A percentile compares a stretch with the other conserved stretches of the same genome.
These are phyloP conservation scores for Anguilla rostrata DNA, from an alignment of 2,113 vertebrate genomes.

Conservation along the genomic window DNA sequence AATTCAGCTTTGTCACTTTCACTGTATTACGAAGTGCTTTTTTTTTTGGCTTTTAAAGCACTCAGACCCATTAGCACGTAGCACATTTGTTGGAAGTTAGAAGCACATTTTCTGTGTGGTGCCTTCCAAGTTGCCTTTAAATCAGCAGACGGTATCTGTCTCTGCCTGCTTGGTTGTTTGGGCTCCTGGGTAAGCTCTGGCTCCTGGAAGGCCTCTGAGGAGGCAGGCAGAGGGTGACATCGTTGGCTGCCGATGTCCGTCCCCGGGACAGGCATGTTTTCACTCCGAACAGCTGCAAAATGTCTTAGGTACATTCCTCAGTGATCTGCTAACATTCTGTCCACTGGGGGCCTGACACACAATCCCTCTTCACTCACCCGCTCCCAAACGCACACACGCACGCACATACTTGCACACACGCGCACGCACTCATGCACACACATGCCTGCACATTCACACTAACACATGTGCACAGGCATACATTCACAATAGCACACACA, in stretches of 20 bases:
- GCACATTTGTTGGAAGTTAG: not conserved
- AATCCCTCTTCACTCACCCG: not conserved
- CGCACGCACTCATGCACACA: no score
- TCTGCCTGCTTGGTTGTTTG: not conserved
- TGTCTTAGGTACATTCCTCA: conserved; percentile 40
- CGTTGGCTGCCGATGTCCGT: not conserved
- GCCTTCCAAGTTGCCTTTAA: not conserved
- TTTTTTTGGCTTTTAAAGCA: not conserved
- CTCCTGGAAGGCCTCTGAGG: not conserved
- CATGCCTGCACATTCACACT: no score
- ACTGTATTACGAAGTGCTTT: not conserved
- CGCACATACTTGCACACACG: not conserved
- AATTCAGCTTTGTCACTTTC: not conserved
- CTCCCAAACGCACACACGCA: not conserved
- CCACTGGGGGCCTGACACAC: conserved; percentile 7
- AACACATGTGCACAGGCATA: no score
- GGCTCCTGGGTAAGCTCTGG: not conserved
- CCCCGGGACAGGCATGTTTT: not conserved
- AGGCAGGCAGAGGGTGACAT: not conserved
- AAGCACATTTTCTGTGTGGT: not conserved
- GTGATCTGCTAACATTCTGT: conserved; percentile 6
- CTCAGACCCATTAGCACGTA: not conserved
- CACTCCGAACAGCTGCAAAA: conserved; percentile 53
- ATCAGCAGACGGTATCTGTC: not conserved
- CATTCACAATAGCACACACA: no score